phyloP scores from a whole-genome alignment of 92 coral and sea anemone genomes.

The Palythoa grandis region DNA sequence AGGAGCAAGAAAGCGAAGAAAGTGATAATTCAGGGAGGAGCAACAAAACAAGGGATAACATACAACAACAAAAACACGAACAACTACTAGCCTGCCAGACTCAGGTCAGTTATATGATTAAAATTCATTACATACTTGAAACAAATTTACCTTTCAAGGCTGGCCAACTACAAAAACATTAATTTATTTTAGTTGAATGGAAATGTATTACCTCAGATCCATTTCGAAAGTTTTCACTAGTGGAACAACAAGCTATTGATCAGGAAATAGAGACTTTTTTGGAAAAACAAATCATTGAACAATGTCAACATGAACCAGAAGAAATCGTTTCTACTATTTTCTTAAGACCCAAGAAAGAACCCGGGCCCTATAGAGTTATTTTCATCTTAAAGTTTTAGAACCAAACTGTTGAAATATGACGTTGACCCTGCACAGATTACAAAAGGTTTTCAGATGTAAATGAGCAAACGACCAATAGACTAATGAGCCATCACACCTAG shows the following conservation, averaged over 20 bases:
- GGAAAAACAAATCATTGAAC: conserved; percentile 49
- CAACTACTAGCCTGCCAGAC: conserved; percentile 2
- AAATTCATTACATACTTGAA: conserved; percentile 35
- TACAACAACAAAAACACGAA: conserved; percentile 7
- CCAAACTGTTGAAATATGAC: background rate
- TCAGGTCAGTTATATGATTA: conserved; percentile 53
- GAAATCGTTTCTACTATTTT: conserved; percentile 2
- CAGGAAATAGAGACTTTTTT: conserved; percentile 42
- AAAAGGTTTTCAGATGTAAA: no score
- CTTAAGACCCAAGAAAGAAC: background rate
- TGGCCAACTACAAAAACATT: conserved; percentile 47
- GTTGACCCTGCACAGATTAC: no score
- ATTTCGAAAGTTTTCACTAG: conserved; percentile 45
- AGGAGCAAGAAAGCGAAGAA: no score
- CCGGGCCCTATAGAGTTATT: background rate
- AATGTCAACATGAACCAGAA: conserved; percentile 24
- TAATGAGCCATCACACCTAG: no score
- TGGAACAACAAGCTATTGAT: conserved; percentile 55
- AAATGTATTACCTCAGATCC: conserved; percentile 57
- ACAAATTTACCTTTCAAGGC: conserved; percentile 47
- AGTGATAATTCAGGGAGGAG: background rate
- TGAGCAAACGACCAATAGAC: no score
- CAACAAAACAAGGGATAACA: conserved; percentile 10
- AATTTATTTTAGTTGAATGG: conserved; percentile 51
- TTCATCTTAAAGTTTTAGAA: conserved; percentile 63